Evolutionary conservation across 2,113 vertebrate genomes (phyloP).

Genomic region (Macroglossus sobrinus): DNA sequence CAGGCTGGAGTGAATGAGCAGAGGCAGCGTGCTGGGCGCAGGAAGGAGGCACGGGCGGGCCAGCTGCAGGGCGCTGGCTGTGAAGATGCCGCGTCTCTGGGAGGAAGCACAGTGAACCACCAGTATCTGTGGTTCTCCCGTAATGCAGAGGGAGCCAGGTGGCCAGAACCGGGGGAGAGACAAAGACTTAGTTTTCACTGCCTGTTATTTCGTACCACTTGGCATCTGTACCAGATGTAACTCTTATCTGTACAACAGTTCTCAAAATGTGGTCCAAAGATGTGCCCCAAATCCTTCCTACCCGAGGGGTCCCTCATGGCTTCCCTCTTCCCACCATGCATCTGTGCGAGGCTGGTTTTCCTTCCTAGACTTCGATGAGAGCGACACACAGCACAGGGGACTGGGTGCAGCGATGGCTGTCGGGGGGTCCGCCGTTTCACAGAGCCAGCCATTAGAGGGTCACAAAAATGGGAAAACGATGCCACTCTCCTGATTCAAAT

Average conservation of each 20-base stretch:
- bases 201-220: neutral
- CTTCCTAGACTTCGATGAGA: neutral
- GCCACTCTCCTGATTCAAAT: neutral
- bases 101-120: neutral
- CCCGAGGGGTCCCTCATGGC: no score
- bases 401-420: accelerated
- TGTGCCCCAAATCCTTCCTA: neutral
- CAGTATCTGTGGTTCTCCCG: neutral
- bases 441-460: no score
- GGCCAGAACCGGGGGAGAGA: no score
- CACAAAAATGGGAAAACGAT: neutral
- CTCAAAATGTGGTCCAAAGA: neutral
- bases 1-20: neutral
- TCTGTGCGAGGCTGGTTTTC: neutral
- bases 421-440: no score
- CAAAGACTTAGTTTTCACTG: neutral
- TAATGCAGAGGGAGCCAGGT: neutral
- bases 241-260: neutral
- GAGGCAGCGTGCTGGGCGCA: accelerated
- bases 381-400: neutral
- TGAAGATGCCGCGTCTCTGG: neutral
- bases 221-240: neutral
- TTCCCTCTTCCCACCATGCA: neutral
- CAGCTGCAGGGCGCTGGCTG: accelerated
- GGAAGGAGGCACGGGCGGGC: accelerated